A percentile compares a stretch with the other conserved stretches of the same genome.
phyloP scores from a whole-genome alignment of 2,797 vertebrate species.

The Myoxocephalus aenaeus region DNA sequence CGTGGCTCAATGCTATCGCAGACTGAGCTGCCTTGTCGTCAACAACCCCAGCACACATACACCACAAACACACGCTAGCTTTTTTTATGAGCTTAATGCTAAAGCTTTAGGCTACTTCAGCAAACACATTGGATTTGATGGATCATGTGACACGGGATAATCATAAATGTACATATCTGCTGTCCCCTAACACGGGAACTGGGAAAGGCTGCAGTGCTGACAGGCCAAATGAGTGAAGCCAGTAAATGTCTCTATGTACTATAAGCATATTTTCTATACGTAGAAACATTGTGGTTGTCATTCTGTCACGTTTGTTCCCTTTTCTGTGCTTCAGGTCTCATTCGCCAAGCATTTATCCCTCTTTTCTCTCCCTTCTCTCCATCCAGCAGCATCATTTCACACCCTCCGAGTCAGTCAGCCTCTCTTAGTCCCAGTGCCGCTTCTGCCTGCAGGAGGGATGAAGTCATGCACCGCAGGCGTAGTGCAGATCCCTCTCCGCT shows the following conservation, averaged over 20 bases:
- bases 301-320: background rate
- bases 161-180: slow-evolving; percentile 36
- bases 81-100: slow-evolving; percentile 52
- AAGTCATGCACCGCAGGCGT: slow-evolving; percentile 66
- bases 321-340: slow-evolving; percentile 1
- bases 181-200: slow-evolving; percentile 4
- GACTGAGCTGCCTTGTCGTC: slow-evolving; percentile 53
- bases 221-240: slow-evolving; percentile 4
- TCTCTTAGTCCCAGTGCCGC: slow-evolving; percentile 52
- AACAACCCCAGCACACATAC: slow-evolving; percentile 33
- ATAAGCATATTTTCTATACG: background rate
- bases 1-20: background rate
- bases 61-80: slow-evolving; percentile 2
- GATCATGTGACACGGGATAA: slow-evolving; percentile 29
- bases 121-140: slow-evolving; percentile 35
- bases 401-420: slow-evolving; percentile 46
- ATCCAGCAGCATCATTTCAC: slow-evolving; percentile 53
- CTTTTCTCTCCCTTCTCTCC: slow-evolving; percentile 4
- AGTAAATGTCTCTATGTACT: slow-evolving; percentile 6
- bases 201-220: slow-evolving; percentile 20
- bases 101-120: slow-evolving; percentile 48
- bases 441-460: slow-evolving; percentile 68
- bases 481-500: slow-evolving; percentile 46
- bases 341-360: background rate
- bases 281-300: background rate